Percentiles rank a stretch among this genome's conserved stretches.
Evolutionary conservation across 2,888 invertebrate genomes (phyloP).

Genomic region (Brachyopa scutellaris): DNA sequence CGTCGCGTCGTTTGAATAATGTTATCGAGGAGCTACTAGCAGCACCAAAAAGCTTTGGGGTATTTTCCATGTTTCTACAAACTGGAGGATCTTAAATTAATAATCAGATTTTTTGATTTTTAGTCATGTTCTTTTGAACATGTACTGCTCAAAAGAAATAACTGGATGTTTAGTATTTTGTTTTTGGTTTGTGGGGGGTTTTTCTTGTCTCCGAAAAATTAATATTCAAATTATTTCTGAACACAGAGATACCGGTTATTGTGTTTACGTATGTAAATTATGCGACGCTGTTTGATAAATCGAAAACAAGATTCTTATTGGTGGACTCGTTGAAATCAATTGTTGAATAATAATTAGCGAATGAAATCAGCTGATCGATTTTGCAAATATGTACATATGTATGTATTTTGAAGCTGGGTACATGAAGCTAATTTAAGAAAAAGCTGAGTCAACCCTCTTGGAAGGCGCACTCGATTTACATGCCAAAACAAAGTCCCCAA

Average conservation of each 20-base stretch:
- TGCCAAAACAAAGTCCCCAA: too few species aligned
- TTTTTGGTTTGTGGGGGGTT: neutral
- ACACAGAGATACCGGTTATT: neutral
- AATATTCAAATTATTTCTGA: neutral
- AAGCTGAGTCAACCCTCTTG: too few species aligned
- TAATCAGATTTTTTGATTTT: too few species aligned
- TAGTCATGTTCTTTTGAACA: too few species aligned
- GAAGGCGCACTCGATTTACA: too few species aligned
- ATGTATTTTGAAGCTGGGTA: too few species aligned
- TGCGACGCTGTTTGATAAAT: neutral
- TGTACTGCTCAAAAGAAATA: neutral
- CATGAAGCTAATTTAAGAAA: too few species aligned
- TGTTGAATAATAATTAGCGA: neutral
- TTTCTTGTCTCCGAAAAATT: neutral
- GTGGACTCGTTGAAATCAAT: neutral
- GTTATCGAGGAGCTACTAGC: neutral
- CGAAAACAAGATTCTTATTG: neutral
- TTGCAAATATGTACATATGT: too few species aligned
- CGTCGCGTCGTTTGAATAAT: neutral
- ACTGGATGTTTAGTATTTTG: neutral
- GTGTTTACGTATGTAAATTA: conserved; percentile 13
- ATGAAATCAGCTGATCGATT: neutral
- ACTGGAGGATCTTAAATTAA: too few species aligned
- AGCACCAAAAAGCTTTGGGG: neutral
- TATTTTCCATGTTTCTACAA: neutral